phyloP scores from a whole-genome alignment of 2,113 vertebrate species.

The Oreochromis aureus region DNA sequence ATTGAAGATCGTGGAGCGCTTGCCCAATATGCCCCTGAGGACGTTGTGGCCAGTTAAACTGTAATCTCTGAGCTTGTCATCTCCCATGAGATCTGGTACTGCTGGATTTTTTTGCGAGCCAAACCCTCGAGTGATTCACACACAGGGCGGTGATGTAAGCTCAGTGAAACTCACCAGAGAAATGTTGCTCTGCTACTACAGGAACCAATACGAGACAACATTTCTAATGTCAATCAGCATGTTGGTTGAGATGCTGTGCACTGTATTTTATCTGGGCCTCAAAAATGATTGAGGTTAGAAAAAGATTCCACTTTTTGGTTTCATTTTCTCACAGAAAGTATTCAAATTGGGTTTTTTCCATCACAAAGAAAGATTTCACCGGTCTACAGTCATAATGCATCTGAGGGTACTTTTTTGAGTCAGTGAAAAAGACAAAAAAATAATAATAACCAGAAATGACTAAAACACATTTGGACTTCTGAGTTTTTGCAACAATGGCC shows the following conservation, averaged over 20 bases:
- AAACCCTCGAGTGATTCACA: background rate
- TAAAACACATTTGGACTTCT: background rate
- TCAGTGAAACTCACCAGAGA: background rate
- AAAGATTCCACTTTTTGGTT: background rate
- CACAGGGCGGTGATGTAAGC: background rate
- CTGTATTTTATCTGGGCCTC: background rate
- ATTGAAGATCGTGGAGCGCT: background rate
- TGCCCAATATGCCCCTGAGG: background rate
- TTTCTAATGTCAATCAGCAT: background rate
- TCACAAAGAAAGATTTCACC: background rate
- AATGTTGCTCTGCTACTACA: background rate
- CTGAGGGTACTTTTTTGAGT: rapidly evolving
- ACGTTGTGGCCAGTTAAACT: background rate
- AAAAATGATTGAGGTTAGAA: rapidly evolving
- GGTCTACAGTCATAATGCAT: background rate
- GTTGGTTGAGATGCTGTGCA: background rate
- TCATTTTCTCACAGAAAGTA: background rate
- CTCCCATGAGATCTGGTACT: constrained; percentile 26
- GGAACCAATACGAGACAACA: background rate
- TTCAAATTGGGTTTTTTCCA: rapidly evolving
- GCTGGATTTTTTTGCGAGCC: constrained; percentile 33
- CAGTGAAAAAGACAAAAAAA: background rate
- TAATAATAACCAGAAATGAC: background rate
- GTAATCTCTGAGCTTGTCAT: background rate
- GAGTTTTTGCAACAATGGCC: rapidly evolving